Conservation (phyloP, 1,140 invertebrate species). For the Probaryconus sp. region DNA sequence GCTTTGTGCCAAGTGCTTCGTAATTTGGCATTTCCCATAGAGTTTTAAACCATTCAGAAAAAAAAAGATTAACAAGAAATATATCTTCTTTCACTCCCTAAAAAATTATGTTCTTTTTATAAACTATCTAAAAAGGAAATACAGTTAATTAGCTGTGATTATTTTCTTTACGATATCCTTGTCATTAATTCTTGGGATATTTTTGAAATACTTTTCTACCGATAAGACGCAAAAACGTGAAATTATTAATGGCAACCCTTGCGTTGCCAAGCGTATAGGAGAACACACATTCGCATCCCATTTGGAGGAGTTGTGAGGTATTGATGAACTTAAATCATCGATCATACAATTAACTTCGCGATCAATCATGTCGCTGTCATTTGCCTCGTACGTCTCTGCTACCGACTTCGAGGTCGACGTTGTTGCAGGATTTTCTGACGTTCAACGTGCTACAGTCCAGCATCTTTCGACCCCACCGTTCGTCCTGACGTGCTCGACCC, state of each 20-base stretch:
- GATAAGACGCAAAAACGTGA: conserved; percentile 28
- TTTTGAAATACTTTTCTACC: conserved; percentile 21
- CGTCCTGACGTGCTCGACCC: conserved; percentile 71
- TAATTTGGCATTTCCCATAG: neutral
- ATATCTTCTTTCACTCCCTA: too few species aligned
- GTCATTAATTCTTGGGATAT: too few species aligned
- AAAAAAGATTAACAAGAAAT: too few species aligned
- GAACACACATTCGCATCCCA: conserved; percentile 20
- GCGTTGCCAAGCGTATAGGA: too few species aligned
- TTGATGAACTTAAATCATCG: conserved; percentile 76
- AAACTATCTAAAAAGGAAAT: too few species aligned
- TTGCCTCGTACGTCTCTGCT: conserved; percentile 66
- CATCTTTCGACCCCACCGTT: conserved; percentile 68
- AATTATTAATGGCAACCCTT: too few species aligned
- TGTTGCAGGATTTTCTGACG: conserved; percentile 55
- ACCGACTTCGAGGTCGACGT: conserved; percentile 51
- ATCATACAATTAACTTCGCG: conserved; percentile 77
- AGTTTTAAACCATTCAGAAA: too few species aligned
- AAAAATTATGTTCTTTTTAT: too few species aligned
- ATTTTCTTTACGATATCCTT: too few species aligned
- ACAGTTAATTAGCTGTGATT: too few species aligned
- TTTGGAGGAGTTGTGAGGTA: conserved; percentile 39
- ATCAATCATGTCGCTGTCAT: conserved; percentile 76
- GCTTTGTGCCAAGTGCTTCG: neutral
- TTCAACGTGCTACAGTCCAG: conserved; percentile 65